Evolutionary conservation across 2,797 vertebrate genomes (phyloP).

Genomic region (Phalanger gymnotis): DNA sequence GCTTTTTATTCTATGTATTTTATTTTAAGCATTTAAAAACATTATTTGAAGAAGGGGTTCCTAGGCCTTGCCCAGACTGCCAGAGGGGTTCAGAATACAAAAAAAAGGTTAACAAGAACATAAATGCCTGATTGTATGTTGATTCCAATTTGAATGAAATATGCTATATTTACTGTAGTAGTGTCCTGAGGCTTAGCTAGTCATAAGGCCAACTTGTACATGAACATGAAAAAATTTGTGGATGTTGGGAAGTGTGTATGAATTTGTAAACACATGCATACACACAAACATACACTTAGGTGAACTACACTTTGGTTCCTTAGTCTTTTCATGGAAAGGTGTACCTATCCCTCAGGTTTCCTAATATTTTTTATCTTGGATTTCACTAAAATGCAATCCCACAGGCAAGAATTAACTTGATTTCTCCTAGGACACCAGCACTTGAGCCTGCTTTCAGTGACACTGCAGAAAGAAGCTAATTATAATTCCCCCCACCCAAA

Average conservation of each 20-base stretch:
- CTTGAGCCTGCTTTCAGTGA: constrained; percentile 41
- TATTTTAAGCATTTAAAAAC: not conserved
- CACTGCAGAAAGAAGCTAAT: constrained; percentile 37
- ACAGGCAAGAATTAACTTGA: constrained; percentile 34
- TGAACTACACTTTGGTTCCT: constrained; percentile 37
- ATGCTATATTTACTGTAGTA: not conserved
- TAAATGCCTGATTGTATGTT: not conserved
- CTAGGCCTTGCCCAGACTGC: not conserved
- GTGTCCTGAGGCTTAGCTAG: constrained; percentile 45
- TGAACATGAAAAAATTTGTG: constrained; percentile 34
- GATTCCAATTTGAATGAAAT: constrained; percentile 40
- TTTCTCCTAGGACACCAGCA: constrained; percentile 41
- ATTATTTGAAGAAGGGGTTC: not conserved
- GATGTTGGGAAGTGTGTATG: not conserved
- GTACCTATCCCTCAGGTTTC: not conserved
- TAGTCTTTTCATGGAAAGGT: not conserved
- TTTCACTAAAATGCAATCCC: constrained; percentile 52
- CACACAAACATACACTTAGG: not conserved
- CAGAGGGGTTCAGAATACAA: not conserved
- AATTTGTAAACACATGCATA: not conserved
- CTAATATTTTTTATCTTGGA: constrained; percentile 40
- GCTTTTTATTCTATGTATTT: not conserved
- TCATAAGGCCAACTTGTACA: not conserved
- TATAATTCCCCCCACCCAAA: constrained; percentile 34
- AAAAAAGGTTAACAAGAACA: not conserved